These are phyloP conservation scores for Andrena bicolor DNA, from an alignment of 2,888 invertebrate species.

Conservation along the genomic window DNA sequence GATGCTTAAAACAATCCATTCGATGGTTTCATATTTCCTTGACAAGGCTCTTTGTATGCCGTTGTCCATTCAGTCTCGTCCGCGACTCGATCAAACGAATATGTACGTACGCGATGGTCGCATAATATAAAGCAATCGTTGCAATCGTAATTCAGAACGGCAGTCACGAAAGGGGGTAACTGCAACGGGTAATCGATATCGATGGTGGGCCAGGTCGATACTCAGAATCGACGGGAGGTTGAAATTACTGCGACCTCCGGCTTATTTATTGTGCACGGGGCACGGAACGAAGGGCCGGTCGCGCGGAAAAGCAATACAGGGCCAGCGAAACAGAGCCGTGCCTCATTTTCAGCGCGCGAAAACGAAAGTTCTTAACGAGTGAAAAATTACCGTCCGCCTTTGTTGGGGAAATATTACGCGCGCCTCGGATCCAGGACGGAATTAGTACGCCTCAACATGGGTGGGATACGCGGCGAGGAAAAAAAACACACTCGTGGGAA, in stretches of 20 bases:
- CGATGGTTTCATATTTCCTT: no score
- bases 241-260: slow-evolving; percentile 67
- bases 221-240: slow-evolving; percentile 51
- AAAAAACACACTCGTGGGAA: neutral
- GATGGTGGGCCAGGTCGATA: slow-evolving; percentile 53
- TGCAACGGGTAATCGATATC: slow-evolving; percentile 64
- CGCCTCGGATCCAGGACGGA: slow-evolving; percentile 18
- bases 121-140: slow-evolving; percentile 49
- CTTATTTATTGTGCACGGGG: slow-evolving; percentile 76
- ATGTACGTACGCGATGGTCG: neutral
- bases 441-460: slow-evolving; percentile 20
- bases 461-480: neutral
- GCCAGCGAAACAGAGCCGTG: slow-evolving; percentile 59
- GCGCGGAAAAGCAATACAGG: slow-evolving; percentile 51
- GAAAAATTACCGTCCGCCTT: slow-evolving; percentile 55
- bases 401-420: slow-evolving; percentile 32
- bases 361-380: slow-evolving; percentile 63
- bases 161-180: slow-evolving; percentile 30
- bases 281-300: slow-evolving; percentile 71
- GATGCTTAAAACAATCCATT: no score
- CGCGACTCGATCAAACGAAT: slow-evolving; percentile 32
- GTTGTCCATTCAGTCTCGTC: slow-evolving; percentile 16
- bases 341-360: slow-evolving; percentile 56
- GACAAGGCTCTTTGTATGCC: neutral
- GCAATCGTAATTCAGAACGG: slow-evolving; percentile 54